phyloP scores from a whole-genome alignment of 2,888 invertebrate genomes.

The Lasius fuliginosus region DNA sequence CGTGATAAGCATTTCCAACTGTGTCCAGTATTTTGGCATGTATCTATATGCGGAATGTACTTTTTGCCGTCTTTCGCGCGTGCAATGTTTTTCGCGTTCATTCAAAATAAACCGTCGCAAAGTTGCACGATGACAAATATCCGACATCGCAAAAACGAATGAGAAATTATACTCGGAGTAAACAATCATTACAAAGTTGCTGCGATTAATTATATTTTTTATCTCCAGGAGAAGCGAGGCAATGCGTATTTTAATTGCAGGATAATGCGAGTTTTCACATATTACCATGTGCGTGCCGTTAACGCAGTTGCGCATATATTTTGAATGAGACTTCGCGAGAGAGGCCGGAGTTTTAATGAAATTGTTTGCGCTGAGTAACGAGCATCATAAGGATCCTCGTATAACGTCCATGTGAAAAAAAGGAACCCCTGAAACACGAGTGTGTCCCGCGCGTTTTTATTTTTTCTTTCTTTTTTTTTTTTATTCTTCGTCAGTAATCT shows the following conservation, averaged over 20 bases:
- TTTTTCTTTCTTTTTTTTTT: constrained; percentile 13
- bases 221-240: not conserved
- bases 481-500: constrained; percentile 45
- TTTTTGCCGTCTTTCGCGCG: not conserved
- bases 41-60: not conserved
- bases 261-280: constrained; percentile 54
- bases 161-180: not conserved
- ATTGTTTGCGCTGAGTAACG: constrained; percentile 69
- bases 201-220: constrained; percentile 24
- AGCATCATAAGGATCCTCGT: constrained; percentile 57
- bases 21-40: not conserved
- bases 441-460: constrained; percentile 11
- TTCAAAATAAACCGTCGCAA: not conserved
- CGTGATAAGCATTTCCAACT: constrained; percentile 21
- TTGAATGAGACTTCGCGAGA: constrained; percentile 52
- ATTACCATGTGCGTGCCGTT: constrained; percentile 62
- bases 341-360: constrained; percentile 69
- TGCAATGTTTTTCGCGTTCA: not conserved
- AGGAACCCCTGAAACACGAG: constrained; percentile 18
- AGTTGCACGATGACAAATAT: constrained; percentile 4
- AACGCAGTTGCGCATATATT: constrained; percentile 53
- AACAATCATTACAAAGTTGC: constrained; percentile 15
- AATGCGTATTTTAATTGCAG: constrained; percentile 43
- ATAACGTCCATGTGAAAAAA: constrained; percentile 37
- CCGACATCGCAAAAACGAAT: not conserved